These are phyloP conservation scores for Nipponia nippon DNA, from an alignment of 2,113 vertebrate species.

Conservation along the genomic window DNA sequence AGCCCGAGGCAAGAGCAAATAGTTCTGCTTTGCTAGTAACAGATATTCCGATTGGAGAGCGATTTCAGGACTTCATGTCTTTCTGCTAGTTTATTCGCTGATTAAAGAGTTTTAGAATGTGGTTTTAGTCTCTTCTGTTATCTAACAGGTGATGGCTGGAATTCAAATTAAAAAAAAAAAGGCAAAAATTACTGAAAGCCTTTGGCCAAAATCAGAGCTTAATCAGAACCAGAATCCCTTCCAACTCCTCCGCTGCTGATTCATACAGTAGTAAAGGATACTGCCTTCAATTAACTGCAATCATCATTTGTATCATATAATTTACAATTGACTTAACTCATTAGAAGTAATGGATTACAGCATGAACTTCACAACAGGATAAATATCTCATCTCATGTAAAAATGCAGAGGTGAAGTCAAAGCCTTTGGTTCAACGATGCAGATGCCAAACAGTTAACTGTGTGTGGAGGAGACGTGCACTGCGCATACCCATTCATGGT, in stretches of 20 bases:
- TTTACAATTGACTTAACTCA: conserved; percentile 75
- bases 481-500: not conserved
- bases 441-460: not conserved
- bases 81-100: conserved; percentile 18
- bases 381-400: conserved; percentile 43
- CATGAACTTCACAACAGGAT: conserved; percentile 45
- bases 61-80: not conserved
- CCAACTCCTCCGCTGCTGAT: conserved; percentile 60
- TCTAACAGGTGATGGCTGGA: conserved; percentile 69
- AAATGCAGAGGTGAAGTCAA: conserved; percentile 41
- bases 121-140: conserved; percentile 69
- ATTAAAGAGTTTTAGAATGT: conserved; percentile 67
- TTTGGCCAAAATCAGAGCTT: conserved; percentile 70
- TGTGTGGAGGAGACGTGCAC: not conserved
- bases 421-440: not conserved
- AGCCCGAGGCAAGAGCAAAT: not conserved
- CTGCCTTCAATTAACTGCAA: conserved; percentile 74
- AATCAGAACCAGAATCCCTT: conserved; percentile 74
- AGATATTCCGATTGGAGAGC: not conserved
- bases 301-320: conserved; percentile 73
- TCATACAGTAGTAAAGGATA: conserved; percentile 78
- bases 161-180: conserved; percentile 40
- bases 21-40: not conserved
- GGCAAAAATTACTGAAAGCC: conserved; percentile 49
- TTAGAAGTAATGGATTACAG: conserved; percentile 74